Base-by-base conservation (phyloP, 30 jellyfish, hydroid and myxozoan species). In the Mastigias papua region DNA sequence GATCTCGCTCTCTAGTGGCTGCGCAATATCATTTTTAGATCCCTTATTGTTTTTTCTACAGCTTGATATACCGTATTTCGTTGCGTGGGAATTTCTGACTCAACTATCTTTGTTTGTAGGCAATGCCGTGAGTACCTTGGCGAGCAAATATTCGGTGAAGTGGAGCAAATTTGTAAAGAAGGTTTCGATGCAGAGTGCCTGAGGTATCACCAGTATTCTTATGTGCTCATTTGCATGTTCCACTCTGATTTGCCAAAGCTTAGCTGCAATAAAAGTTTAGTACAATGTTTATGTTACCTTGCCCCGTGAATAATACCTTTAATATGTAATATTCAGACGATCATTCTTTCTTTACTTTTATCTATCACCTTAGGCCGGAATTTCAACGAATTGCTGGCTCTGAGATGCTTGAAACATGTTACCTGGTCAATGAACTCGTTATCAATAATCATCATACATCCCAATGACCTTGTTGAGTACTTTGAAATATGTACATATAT, bases 71-170 rank as follows among this genome's bases (percentile, higher is more conserved):
- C 54, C 54, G 54, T 42, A 42, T 42, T 42, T 42, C 54, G 7
- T 42, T 8, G 54, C 7, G 13, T 42, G 54, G n/a, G n/a, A n/a
- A n/a, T n/a, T n/a, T n/a, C n/a, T n/a, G n/a, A n/a, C n/a, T 0
- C 13, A 4, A 42, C 54, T 42, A 42, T 42, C 54, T 42, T 42
- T 8, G 67, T 35, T n/a, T 81, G 22, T 49, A 87, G 98, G 33
- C 98, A 81, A 25, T 87, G 94, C 66, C 91, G 90, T 48, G 98
- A 92, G 34, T 74, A 69, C 68, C 89, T 92, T 72, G 98, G 98
- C 23, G 84, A 88, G 4, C 34, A 57, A 15, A 77, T 92, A 17
- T 92, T 92, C 67, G 69, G 75, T 20, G 71, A 87, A 81, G 97
- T 92, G 29, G 97, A 75, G 28, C 46, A 73, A 60, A 29, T 87